Base-by-base conservation (phyloP, 1,140 invertebrate species). In the Neotoxoptera formosana region DNA sequence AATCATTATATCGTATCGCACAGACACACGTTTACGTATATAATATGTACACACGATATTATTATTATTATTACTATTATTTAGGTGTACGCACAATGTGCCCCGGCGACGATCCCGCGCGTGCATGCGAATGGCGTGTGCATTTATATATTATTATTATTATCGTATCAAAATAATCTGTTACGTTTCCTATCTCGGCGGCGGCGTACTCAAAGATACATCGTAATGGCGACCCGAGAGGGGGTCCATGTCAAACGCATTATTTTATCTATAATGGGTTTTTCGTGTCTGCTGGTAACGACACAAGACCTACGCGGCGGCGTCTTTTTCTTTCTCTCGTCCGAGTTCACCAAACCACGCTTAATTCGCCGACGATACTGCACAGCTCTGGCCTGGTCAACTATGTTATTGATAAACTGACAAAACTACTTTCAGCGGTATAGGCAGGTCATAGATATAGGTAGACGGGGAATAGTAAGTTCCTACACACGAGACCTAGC, bases 261-360 rank as follows among this genome's bases (percentile, higher is more conserved):
- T 86, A 93, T 93, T 93, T 93, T 93, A 86, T 93, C 91, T 93
- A 93, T 93, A 93, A 93, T 93, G 91, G 91, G 48, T 56, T 93
- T 93, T 93, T 47, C 91, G 91, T 93, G 81, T 93, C 91, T 86
- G 48, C 91, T 86, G 91, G 91, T 93, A 93, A 86, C 81, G 81
- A 93, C 91, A 86, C 41, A 41, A 84, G 81, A 56, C 81, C 91
- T 34, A 41, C 36, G 30, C 20, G 7, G n/a, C 11, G 30, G 20
- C 23, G 56, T 34, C 47, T 25, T 56, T 53, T 67, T 67, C 47
- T 84, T 51, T 7, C 21, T 84, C 41, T 7, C 21, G 11, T 7
- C 25, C 7, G 21, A 21, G 11, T 84, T 84, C 47, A 30, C 47
- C 81, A 53, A 93, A 86, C 36, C 47, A 93, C 91, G 86, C 34